Base-by-base conservation (phyloP, 2,888 invertebrate species). In the Oscheius sp. region DNA sequence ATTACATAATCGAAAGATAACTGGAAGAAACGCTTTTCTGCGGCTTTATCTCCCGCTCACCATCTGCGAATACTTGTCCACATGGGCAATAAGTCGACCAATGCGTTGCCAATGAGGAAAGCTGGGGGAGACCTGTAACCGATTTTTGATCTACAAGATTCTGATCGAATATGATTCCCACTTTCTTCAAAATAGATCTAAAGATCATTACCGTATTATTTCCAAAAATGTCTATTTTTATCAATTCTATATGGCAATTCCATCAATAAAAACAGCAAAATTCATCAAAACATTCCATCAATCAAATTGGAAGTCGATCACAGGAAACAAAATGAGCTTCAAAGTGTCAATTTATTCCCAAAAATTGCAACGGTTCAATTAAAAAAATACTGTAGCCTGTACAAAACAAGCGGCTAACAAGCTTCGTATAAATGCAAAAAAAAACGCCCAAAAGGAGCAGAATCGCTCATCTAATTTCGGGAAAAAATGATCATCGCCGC, bases 121-220 rank as follows among this genome's bases (percentile, higher is more conserved):
- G 27, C 48, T 58, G 17, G 70, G 70, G 15, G 34, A 23, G 10
- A 33, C 48, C 68, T 68, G 46, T 31, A 55, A 25, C 2, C 3
- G 27, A 52, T 65, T 45, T n/a, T n/a, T n/a, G n/a, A n/a, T n/a
- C n/a, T n/a, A n/a, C n/a, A n/a, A n/a, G n/a, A n/a, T n/a, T n/a
- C 69, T 69, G 69, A 69, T 64, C 58, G 69, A 48, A 58, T 69
- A 64, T 64, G 65, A 69, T 65, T 46, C 69, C 69, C 69, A 69
- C 64, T 65, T 65, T 69, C 65, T 69, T 65, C n/a, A n/a, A n/a
- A n/a, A n/a, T n/a, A n/a, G 69, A 69, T 69, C 69, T 69, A 65
- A 65, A 69, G 69, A 65, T 65, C 65, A 69, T 65, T 65, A 65
- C 69, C 65, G 65, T 69, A 69, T 65, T 65, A 69, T 69, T 69